Evolutionary conservation across 23 tunicate species (phyloP).

Genomic region (Diplosoma virens): DNA sequence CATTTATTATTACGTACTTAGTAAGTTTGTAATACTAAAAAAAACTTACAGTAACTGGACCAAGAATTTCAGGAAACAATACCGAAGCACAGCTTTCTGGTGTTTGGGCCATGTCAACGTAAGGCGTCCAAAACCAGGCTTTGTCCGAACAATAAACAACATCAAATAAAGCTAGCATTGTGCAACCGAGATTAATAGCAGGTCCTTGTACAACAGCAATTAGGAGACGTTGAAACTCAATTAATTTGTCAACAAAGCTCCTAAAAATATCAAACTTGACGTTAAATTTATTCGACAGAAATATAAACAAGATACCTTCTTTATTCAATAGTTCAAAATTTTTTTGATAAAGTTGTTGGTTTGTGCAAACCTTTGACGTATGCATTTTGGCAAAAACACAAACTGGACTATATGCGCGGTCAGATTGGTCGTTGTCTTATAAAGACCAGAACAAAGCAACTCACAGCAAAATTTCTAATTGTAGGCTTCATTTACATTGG

Average conservation of each 20-base stretch:
- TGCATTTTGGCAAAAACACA: too few species aligned
- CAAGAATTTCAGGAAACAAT: constrained; percentile 72
- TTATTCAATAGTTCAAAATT: too few species aligned
- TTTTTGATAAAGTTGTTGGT: too few species aligned
- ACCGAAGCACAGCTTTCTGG: constrained; percentile 79
- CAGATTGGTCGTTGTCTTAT: too few species aligned
- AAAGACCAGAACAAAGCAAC: too few species aligned
- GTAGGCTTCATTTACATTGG: too few species aligned
- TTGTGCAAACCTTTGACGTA: too few species aligned
- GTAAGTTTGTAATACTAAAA: background rate
- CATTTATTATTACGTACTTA: too few species aligned
- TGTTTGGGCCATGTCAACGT: constrained; percentile 63
- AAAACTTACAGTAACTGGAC: constrained; percentile 27
- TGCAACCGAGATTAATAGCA: constrained; percentile 68
- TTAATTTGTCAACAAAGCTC: constrained; percentile 63
- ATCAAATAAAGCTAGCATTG: constrained; percentile 79
- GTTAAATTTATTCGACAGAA: background rate
- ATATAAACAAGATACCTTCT: too few species aligned
- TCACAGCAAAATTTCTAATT: too few species aligned
- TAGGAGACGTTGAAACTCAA: constrained; percentile 64
- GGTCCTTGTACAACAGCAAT: constrained; percentile 81
- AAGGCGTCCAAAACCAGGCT: constrained; percentile 73
- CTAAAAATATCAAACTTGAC: constrained; percentile 24
- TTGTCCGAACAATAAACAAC: constrained; percentile 78
- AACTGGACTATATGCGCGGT: too few species aligned